Evolutionary conservation across 1,140 invertebrate species (phyloP).

Genomic region (Calliphora vicina): DNA sequence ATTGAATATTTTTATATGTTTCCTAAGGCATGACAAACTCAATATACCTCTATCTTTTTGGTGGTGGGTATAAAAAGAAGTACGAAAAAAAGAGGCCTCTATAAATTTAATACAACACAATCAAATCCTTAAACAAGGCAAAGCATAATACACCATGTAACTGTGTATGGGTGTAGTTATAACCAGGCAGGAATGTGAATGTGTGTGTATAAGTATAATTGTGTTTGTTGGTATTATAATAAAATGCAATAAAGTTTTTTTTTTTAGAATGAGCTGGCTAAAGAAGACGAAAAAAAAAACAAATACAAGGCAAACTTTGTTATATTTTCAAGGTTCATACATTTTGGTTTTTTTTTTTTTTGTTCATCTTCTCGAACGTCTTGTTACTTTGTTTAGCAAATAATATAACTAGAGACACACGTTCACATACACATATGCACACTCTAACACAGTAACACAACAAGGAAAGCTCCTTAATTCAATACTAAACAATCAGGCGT

Average conservation of each 20-base stretch:
- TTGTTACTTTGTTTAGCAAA: not conserved
- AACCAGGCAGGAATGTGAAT: not conserved
- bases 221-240: conserved; percentile 2
- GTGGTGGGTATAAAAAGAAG: not conserved
- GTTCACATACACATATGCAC: not conserved
- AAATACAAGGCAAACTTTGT: conserved; percentile 9
- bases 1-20: too few relatives aligned
- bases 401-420: not conserved
- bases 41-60: too few relatives aligned
- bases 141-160: not conserved
- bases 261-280: not conserved
- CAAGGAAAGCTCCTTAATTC: not conserved
- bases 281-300: not conserved
- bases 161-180: not conserved
- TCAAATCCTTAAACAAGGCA: not conserved
- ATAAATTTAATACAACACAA: conserved; percentile 10
- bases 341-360: not conserved
- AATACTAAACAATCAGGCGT: conserved; percentile 13
- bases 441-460: not conserved
- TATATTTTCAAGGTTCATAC: conserved; percentile 16
- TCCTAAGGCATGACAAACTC: too few relatives aligned
- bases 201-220: not conserved
- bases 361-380: not conserved
- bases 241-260: conserved; percentile 27
- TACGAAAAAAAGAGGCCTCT: not conserved